These are phyloP conservation scores for Elymnias hypermnestra DNA, from an alignment of 1,140 invertebrate genomes.

Conservation along the genomic window DNA sequence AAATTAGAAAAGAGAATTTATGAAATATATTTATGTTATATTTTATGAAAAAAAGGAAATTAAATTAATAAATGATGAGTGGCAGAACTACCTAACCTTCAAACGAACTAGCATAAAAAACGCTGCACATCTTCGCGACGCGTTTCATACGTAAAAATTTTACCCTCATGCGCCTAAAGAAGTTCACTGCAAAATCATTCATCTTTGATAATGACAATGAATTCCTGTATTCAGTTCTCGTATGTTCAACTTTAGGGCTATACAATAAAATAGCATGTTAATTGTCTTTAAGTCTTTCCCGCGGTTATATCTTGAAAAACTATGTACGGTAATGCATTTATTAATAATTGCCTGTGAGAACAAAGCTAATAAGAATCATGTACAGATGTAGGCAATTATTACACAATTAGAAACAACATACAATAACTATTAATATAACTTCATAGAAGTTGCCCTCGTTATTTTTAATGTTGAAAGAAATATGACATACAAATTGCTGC, in stretches of 20 bases:
- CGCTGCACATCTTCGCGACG: too few relatives aligned
- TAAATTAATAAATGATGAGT: too few relatives aligned
- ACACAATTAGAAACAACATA: constrained; percentile 16
- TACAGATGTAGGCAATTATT: constrained; percentile 16
- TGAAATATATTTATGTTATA: too few relatives aligned
- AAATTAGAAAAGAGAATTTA: too few relatives aligned
- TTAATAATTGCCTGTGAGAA: constrained; percentile 15
- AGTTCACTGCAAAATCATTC: too few relatives aligned
- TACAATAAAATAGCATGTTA: constrained; percentile 8
- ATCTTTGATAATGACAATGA: too few relatives aligned
- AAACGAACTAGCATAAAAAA: too few relatives aligned
- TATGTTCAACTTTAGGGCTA: background rate
- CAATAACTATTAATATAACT: constrained; percentile 16
- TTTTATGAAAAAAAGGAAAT: too few relatives aligned
- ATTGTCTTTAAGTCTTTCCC: constrained; percentile 9
- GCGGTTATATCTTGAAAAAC: constrained; percentile 13
- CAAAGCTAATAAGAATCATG: constrained; percentile 12
- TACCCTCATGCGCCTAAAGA: too few relatives aligned
- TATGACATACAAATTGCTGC: background rate
- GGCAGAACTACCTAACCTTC: too few relatives aligned
- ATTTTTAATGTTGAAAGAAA: background rate
- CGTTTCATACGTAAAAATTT: too few relatives aligned
- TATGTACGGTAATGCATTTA: constrained; percentile 13
- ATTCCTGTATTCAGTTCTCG: background rate
- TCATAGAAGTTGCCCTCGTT: background rate